Base-by-base conservation (phyloP, 1,140 invertebrate species). In the Neodiprion pinetum region DNA sequence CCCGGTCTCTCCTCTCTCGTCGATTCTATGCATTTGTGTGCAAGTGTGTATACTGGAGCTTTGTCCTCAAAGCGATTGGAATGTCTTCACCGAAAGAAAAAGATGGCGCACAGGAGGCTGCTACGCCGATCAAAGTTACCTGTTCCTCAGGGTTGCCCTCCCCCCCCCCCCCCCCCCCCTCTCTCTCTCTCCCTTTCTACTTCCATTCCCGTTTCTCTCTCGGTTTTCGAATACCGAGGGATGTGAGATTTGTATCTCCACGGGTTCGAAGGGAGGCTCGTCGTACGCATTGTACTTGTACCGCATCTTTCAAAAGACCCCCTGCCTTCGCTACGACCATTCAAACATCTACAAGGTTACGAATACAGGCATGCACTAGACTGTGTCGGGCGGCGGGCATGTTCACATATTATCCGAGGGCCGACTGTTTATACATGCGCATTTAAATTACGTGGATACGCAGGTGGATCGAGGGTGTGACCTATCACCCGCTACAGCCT, bases 221-320 rank as follows among this genome's bases (percentile, higher is more conserved):
- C 53, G 53, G 5, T 61, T 5, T 17, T 61, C 53, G 53, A 17
- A 61, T 61, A 61, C 53, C 53, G n/a, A 61, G 53, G 53, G 53
- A 61, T 12, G 53, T 61, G 53, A 61, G 53, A 61, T 61, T 61
- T 61, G 53, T 61, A 61, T 61, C 53, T 61, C 53, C 11, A 9
- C 53, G 53, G 53, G 53, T 14, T 17, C 53, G 53, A 61, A 61
- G 9, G 5, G 53, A 61, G 53, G 11, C 53, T 61, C 53, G 28
- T 61, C 53, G 28, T 40, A 40, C 2, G 53, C 8, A 61, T 61
- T 61, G 53, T 61, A 17, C 53, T 61, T 61, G 53, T 61, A 61
- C 53, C 53, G 53, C 53, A 61, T 61, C 53, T 61, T 61, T 61
- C 53, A 61, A 61, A 61, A 61, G 53, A 61, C 53, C 53, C 53